These are phyloP conservation scores for Lerista edwardsae DNA, from an alignment of 2,797 vertebrate species.

Conservation along the genomic window DNA sequence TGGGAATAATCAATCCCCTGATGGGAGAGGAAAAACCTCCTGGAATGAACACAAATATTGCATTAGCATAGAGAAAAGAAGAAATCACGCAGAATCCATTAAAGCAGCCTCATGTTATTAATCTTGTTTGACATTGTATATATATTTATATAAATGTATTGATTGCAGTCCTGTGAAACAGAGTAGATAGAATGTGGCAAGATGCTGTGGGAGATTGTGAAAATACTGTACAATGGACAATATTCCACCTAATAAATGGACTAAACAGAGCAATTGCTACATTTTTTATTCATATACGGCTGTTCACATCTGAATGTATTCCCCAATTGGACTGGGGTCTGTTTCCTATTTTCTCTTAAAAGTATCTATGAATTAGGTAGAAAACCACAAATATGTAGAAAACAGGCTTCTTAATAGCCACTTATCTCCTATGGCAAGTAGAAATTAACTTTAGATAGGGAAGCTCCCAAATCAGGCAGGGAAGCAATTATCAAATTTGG, in stretches of 20 bases:
- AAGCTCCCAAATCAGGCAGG: neutral
- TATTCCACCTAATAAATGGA: slow-evolving; percentile 39
- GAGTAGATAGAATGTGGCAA: slow-evolving; percentile 41
- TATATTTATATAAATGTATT: neutral
- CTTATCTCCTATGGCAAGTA: neutral
- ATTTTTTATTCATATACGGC: neutral
- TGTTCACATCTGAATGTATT: neutral
- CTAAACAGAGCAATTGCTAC: slow-evolving; percentile 7
- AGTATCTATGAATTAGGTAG: neutral
- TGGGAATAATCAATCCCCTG: slow-evolving; percentile 32
- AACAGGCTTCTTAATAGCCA: neutral
- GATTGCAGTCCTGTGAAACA: slow-evolving; percentile 46
- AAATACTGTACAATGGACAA: slow-evolving; percentile 32
- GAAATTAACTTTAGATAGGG: neutral
- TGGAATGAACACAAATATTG: slow-evolving; percentile 43
- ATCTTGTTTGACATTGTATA: slow-evolving; percentile 9
- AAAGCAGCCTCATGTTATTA: slow-evolving; percentile 59
- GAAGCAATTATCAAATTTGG: slow-evolving; percentile 7
- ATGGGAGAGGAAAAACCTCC: slow-evolving; percentile 45
- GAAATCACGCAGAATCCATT: slow-evolving; percentile 55
- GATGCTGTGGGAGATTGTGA: slow-evolving; percentile 25
- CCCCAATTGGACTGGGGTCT: neutral
- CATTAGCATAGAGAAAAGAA: slow-evolving; percentile 56
- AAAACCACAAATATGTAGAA: neutral
- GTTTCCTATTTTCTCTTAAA: neutral